Evolutionary conservation across 2,113 vertebrate genomes (phyloP).

Genomic region (Strix uralensis): DNA sequence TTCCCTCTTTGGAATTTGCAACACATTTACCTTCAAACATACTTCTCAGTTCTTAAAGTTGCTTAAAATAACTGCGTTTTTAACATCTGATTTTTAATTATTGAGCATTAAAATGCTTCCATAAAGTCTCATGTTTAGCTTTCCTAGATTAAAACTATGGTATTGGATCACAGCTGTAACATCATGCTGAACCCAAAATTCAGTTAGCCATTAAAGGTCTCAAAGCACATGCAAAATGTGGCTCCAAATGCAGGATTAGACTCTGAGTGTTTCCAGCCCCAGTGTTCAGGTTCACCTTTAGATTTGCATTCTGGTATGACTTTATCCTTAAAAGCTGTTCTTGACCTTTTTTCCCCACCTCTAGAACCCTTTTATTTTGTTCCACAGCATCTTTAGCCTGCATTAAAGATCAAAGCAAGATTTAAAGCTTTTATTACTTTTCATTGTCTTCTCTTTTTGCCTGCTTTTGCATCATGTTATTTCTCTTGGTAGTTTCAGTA

Average conservation of each 20-base stretch:
- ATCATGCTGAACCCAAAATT: not conserved
- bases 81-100: not conserved
- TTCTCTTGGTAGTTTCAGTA: not conserved
- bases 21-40: not conserved
- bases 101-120: not conserved
- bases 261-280: not conserved
- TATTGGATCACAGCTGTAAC: not conserved
- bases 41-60: not conserved
- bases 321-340: conserved; percentile 18
- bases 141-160: not conserved
- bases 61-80: not conserved
- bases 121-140: not conserved
- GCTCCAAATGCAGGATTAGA: not conserved
- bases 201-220: not conserved
- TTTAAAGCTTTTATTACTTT: conserved; percentile 60
- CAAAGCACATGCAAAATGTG: not conserved
- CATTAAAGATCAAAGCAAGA: conserved; percentile 51
- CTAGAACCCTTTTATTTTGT: conserved; percentile 50
- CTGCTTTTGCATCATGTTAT: not conserved
- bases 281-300: not conserved
- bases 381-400: conserved; percentile 17
- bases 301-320: not conserved
- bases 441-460: conserved; percentile 45
- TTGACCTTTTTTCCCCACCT: not conserved
- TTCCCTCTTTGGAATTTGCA: not conserved